Base-by-base conservation (phyloP, 1,140 invertebrate genomes). In the Nebria ingens region DNA sequence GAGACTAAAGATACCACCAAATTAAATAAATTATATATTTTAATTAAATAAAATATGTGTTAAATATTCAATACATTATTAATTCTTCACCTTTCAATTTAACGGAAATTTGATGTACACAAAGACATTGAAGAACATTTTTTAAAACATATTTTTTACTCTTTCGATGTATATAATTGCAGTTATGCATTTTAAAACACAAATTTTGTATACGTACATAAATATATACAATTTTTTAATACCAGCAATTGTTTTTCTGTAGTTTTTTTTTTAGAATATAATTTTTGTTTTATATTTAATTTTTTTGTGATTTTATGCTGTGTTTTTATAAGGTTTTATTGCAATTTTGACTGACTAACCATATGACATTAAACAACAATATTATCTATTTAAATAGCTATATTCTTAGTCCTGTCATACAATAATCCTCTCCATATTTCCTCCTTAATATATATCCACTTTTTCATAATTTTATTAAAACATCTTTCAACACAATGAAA, bases 91-190 rank as follows among this genome's bases (percentile, higher is more conserved):
- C 12, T 23, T 52, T 22, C 20, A 52, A 19, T 38, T 11, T 38
- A 29, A 38, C 20, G 6, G 25, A n/a, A n/a, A 34, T 6, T 69
- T 65, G 70, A 70, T 34, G 25, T 59, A 56, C 56, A 55, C 29
- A 49, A 55, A 49, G 38, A 51, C 19, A 55, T 51, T 49, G 50
- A 49, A 9, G 19, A 54, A 59, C 54, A 58, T 57, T 57, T 57
- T 52, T 56, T 12, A 38, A n/a, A n/a, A 51, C 60, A 55, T 55
- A 50, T 57, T 63, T 58, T 54, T 59, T 61, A 62, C 71, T 72
- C 69, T 72, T 71, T 63, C 60, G 25, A 34, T 34, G 25, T 34
- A 34, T 34, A 34, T 34, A 34, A 34, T 34, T 34, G 25, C 25
- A n/a, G n/a, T n/a, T 34, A 34, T 34, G 25, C 25, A 34, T 9